Evolutionary conservation across 2,888 invertebrate genomes (phyloP).

Genomic region (Bruchidius siliquastri): DNA sequence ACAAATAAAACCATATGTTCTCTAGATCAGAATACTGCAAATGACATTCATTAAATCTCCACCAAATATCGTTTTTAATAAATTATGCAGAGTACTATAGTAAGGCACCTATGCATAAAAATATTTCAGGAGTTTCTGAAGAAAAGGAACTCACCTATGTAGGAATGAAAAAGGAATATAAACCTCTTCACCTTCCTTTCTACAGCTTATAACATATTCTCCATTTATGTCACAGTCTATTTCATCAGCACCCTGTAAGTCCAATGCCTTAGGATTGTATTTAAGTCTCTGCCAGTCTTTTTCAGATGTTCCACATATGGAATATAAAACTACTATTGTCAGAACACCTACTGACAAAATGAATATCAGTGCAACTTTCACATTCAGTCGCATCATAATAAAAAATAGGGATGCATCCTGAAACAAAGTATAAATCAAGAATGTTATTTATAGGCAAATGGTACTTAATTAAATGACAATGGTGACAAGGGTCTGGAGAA

Average conservation of each 20-base stretch:
- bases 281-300: slow-evolving; percentile 30
- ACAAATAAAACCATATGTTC: no score
- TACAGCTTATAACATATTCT: slow-evolving; percentile 54
- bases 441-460: no score
- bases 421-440: no score
- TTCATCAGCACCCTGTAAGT: slow-evolving; percentile 55
- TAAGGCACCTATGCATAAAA: no score
- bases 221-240: slow-evolving; percentile 88
- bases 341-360: slow-evolving; percentile 62
- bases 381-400: slow-evolving; percentile 74
- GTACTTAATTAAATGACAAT: no score
- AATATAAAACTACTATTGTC: slow-evolving; percentile 70
- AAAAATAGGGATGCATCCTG: slow-evolving; percentile 48
- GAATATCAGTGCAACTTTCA: slow-evolving; percentile 67
- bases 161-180: slow-evolving; percentile 90
- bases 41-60: no score
- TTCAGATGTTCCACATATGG: slow-evolving; percentile 57
- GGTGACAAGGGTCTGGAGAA: no score
- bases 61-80: no score
- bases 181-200: slow-evolving; percentile 65
- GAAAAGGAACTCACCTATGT: slow-evolving; percentile 52
- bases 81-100: no score
- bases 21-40: no score
- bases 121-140: not conserved
- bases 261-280: slow-evolving; percentile 31